A percentile compares a stretch with the other conserved stretches of the same genome.
These are phyloP conservation scores for Camponotus fellah DNA, from an alignment of 2,888 invertebrate genomes.

Conservation along the genomic window DNA sequence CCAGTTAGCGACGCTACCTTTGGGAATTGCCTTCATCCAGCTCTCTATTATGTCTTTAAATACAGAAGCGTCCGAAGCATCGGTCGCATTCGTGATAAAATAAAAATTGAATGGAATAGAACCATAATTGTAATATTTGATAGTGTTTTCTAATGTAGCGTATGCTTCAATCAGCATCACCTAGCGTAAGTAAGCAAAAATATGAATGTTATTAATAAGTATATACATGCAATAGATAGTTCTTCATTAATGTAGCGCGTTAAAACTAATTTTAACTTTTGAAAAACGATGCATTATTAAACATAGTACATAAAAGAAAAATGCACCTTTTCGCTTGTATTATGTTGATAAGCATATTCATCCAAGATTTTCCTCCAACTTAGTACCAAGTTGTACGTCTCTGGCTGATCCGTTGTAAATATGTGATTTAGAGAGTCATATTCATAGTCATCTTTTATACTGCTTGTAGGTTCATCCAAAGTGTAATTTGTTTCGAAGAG, in stretches of 20 bases:
- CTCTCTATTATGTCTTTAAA: slow-evolving; percentile 89
- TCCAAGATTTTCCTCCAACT: slow-evolving; percentile 88
- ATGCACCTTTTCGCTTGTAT: slow-evolving; percentile 83
- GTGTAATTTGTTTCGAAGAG: slow-evolving; percentile 88
- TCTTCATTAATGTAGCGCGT: not conserved
- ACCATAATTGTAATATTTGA: slow-evolving; percentile 90
- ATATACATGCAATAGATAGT: not conserved
- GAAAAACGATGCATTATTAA: not conserved
- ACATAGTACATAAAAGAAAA: not conserved
- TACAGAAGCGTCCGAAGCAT: slow-evolving; percentile 88
- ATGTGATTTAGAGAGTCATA: slow-evolving; percentile 89
- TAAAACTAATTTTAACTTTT: not conserved
- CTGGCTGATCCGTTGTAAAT: slow-evolving; percentile 89
- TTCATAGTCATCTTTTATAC: slow-evolving; percentile 71
- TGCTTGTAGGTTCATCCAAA: slow-evolving; percentile 88
- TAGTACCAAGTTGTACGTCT: slow-evolving; percentile 87
- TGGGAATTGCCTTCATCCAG: slow-evolving; percentile 87
- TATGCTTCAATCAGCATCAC: slow-evolving; percentile 94
- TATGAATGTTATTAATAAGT: not conserved
- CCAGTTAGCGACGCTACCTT: slow-evolving; percentile 90
- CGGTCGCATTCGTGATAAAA: slow-evolving; percentile 89
- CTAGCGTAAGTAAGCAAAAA: slow-evolving; percentile 65
- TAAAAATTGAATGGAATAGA: slow-evolving; percentile 93
- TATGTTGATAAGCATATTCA: slow-evolving; percentile 82
- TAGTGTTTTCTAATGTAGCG: slow-evolving; percentile 87